Evolutionary conservation across 1,140 invertebrate species (phyloP).

Genomic region (Pseudomyrmex gracilis): DNA sequence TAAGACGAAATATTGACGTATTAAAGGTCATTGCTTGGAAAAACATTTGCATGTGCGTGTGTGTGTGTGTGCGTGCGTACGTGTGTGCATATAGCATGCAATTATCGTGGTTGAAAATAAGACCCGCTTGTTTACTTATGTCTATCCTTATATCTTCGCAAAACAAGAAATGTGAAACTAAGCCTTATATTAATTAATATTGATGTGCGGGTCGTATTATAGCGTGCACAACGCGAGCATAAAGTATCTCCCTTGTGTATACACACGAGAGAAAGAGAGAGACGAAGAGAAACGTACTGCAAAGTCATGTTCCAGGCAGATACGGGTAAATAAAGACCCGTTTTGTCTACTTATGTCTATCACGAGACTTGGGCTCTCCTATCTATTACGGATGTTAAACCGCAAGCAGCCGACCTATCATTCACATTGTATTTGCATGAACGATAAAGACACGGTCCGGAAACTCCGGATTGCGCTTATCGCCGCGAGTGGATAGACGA

Average conservation of each 20-base stretch:
- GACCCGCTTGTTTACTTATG: conserved; percentile 2
- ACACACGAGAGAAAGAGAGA: neutral
- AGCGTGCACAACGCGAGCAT: no score
- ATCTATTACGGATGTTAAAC: conserved; percentile 53
- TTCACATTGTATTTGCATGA: conserved; percentile 45
- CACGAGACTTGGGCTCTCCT: conserved; percentile 16
- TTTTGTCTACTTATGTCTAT: conserved; percentile 58
- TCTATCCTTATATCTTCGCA: neutral
- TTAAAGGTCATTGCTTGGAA: neutral
- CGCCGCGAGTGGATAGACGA: neutral
- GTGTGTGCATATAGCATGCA: neutral
- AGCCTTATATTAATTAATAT: conserved; percentile 40
- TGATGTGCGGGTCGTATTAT: neutral
- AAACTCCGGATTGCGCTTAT: conserved; percentile 34
- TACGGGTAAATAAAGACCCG: conserved; percentile 40
- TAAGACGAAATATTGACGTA: neutral
- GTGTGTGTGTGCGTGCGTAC: no score
- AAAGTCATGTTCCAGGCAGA: conserved; percentile 31
- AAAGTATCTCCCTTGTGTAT: neutral
- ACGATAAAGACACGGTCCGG: conserved; percentile 37
- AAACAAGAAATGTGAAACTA: neutral
- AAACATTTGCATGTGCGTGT: neutral
- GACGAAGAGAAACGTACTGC: conserved; percentile 9
- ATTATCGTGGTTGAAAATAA: conserved; percentile 14
- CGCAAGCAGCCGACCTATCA: conserved; percentile 48